A percentile compares a stretch with the other conserved stretches of the same genome.
Conservation (phyloP, 1,140 invertebrate genomes). For the Carcinoscorpius rotundicauda region DNA sequence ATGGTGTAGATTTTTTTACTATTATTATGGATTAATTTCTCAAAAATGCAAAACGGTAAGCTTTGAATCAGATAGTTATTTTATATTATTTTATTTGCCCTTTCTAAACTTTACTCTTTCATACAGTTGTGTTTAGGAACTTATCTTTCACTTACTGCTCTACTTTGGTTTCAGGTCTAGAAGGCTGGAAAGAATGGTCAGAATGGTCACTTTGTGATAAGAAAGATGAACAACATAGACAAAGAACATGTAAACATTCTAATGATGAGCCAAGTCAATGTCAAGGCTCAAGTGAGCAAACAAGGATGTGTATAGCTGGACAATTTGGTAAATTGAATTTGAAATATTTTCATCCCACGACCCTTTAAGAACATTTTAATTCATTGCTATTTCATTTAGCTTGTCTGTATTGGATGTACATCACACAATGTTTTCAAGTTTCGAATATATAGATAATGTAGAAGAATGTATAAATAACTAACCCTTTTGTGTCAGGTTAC, state of each 20-base stretch:
- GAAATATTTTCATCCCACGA: not conserved
- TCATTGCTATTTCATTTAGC: constrained; percentile 3
- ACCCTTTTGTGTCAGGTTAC: too few relatives aligned
- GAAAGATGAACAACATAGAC: constrained; percentile 47
- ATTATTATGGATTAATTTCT: not conserved
- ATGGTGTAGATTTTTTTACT: not conserved
- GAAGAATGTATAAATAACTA: too few relatives aligned
- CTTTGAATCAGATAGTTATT: not conserved
- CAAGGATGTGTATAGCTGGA: constrained; percentile 42
- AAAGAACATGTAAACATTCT: constrained; percentile 43
- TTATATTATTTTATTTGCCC: not conserved
- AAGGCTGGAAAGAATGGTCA: constrained; percentile 22
- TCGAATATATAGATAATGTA: not conserved
- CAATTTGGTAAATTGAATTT: constrained; percentile 8
- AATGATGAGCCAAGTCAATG: constrained; percentile 44
- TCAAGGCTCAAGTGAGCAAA: constrained; percentile 48
- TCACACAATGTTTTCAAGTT: not conserved
- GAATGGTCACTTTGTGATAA: constrained; percentile 21
- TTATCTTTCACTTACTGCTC: constrained; percentile 13
- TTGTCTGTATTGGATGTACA: constrained; percentile 7
- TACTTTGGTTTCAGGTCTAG: constrained; percentile 3
- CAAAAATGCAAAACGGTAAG: constrained; percentile 4
- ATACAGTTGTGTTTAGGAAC: constrained; percentile 18
- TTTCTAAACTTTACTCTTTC: not conserved
- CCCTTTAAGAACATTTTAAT: not conserved